Evolutionary conservation across 2,888 invertebrate genomes (phyloP).

Genomic region (Chaitophorus viminalis): DNA sequence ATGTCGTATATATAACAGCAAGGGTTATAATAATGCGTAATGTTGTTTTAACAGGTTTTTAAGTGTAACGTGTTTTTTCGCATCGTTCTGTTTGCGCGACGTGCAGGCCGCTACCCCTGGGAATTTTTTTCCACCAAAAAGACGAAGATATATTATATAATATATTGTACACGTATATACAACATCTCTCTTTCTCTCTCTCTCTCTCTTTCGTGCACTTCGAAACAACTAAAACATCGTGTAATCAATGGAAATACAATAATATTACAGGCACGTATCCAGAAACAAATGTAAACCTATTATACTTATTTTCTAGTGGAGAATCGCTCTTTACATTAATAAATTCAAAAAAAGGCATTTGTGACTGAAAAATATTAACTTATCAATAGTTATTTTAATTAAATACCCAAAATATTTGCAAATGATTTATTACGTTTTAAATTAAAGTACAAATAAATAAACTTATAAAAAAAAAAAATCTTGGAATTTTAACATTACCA

Average conservation of each 20-base stretch:
- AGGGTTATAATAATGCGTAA: constrained; percentile 46
- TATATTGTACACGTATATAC: background rate
- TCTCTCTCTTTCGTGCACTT: background rate
- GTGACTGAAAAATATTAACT: too few relatives aligned
- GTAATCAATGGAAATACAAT: constrained; percentile 37
- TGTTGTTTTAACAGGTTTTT: constrained; percentile 62
- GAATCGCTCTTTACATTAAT: too few relatives aligned
- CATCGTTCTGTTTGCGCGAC: constrained; percentile 5
- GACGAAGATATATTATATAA: background rate
- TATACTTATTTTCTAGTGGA: too few relatives aligned
- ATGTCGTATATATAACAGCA: background rate
- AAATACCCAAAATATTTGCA: too few relatives aligned
- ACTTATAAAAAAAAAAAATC: too few relatives aligned
- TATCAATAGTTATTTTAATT: too few relatives aligned
- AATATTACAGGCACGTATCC: too few relatives aligned
- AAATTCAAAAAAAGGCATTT: too few relatives aligned
- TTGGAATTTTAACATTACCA: too few relatives aligned
- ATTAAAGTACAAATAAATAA: too few relatives aligned
- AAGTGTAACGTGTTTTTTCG: constrained; percentile 58
- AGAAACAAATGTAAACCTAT: too few relatives aligned
- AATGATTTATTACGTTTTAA: too few relatives aligned
- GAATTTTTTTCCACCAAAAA: constrained; percentile 41
- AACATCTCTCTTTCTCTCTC: background rate
- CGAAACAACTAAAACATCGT: constrained; percentile 20
- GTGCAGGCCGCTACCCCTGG: constrained; percentile 9